Evolutionary conservation across 2,888 invertebrate genomes (phyloP), one percentile per base, ranked within the genome.

Genomic region (Mongoloraphidia duomilia): DNA sequence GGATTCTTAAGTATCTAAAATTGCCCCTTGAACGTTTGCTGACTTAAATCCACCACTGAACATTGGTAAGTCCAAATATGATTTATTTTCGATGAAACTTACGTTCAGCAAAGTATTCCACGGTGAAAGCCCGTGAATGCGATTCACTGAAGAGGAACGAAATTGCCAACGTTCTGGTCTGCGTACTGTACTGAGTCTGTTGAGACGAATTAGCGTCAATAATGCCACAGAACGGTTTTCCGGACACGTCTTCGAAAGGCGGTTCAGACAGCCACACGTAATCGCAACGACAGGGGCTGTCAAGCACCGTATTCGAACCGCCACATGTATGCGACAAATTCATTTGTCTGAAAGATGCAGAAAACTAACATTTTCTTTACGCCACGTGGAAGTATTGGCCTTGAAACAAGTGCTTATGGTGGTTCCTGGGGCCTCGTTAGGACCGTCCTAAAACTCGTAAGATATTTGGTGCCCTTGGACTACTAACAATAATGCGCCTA

Each of bases 211-310:
- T 63, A 38, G 67, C 64, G 44, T 67, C 61, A 47, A 60, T 61
- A 34, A 63, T 61, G 8, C 79, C 79, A 57, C 80, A 81, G 57
- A 75, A 79, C 49, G 76, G 75, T 54, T 74, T 71, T 0, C 76
- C 76, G 2, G 77, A 74, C 10, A 71, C 69, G 34, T 74, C 73
- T 54, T 79, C 78, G 56, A 77, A 79, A 0, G 78, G 75, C 5
- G 79, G 79, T 58, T 81, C 80, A 46, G 77, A 75, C 49, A 81
- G 71, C 68, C 77, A 75, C 14, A 81, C 72, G 56, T 79, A 77
- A 59, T 80, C 80, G 56, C 80, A 80, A 43, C 74, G 69, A 49
- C 64, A 65, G 2, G 50, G 34, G n/a, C 37, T 46, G 35, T 50
- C 38, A 41, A 45, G 38, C 34, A 38, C 41, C 33, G 40, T 37